Percentiles rank a stretch among this genome's conserved stretches.
phyloP scores from a whole-genome alignment of 2,113 vertebrate species.

The Phalacrocorax carbo region DNA sequence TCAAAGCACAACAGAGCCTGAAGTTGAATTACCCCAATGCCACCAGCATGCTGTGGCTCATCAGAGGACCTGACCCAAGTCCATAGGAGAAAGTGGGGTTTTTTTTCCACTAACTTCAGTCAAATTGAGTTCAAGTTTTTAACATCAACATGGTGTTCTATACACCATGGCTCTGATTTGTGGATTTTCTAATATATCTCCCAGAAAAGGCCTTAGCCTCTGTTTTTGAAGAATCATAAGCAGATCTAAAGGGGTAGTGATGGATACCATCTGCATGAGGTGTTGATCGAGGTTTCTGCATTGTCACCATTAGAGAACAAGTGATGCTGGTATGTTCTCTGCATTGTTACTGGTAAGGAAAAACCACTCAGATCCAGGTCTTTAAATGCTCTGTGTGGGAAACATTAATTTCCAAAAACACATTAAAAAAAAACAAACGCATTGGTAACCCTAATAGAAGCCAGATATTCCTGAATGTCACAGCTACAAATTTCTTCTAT shows the following conservation, averaged over 20 bases:
- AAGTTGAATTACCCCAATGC: neutral
- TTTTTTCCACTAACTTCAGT: neutral
- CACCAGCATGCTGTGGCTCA: neutral
- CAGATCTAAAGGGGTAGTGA: neutral
- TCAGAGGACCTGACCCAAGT: neutral
- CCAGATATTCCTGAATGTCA: neutral
- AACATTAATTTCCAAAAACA: neutral
- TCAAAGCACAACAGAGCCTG: neutral
- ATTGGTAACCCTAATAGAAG: neutral
- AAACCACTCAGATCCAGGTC: neutral
- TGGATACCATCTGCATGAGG: fast-evolving
- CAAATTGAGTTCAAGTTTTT: neutral
- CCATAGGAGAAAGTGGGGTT: neutral
- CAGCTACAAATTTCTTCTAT: neutral
- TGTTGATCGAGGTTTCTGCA: neutral
- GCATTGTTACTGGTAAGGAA: neutral
- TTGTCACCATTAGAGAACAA: neutral
- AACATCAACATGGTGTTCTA: neutral
- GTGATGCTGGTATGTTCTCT: neutral
- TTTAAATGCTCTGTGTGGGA: neutral
- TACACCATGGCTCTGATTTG: neutral
- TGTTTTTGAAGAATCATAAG: neutral
- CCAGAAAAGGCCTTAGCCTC: neutral
- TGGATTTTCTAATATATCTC: neutral
- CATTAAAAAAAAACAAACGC: too few relatives aligned